Evolutionary conservation across 2,113 vertebrate genomes (phyloP).

Genomic region (Ginglymostoma cirratum): DNA sequence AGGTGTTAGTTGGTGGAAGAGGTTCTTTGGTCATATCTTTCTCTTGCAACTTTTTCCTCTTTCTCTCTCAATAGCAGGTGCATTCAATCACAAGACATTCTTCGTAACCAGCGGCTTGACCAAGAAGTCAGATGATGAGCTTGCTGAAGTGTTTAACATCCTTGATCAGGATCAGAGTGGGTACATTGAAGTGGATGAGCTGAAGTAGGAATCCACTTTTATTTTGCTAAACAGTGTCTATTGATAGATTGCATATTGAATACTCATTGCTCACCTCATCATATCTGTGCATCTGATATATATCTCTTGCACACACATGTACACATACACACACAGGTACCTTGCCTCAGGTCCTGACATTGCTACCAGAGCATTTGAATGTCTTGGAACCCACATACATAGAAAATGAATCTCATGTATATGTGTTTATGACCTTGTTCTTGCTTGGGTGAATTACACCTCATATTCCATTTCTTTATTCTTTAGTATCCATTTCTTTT

Average conservation of each 20-base stretch:
- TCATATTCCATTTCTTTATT: not conserved
- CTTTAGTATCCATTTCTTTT: not conserved
- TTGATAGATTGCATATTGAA: not conserved
- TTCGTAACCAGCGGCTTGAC: slow-evolving; percentile 55
- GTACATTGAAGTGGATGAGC: slow-evolving; percentile 59
- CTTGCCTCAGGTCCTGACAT: not conserved
- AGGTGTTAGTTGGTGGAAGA: not conserved
- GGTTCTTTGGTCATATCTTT: not conserved
- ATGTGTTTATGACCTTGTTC: not conserved
- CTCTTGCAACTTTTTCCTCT: not conserved
- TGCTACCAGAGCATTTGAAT: not conserved
- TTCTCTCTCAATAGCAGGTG: slow-evolving; percentile 49
- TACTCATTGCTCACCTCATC: not conserved
- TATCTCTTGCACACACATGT: not conserved
- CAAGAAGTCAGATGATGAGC: slow-evolving; percentile 51
- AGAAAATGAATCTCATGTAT: no score
- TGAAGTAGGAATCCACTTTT: slow-evolving; percentile 50
- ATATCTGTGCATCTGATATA: not conserved
- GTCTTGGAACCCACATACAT: not conserved
- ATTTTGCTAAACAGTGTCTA: not conserved
- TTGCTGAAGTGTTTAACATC: slow-evolving; percentile 56
- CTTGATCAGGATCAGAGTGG: slow-evolving; percentile 61
- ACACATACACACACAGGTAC: not conserved
- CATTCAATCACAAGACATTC: slow-evolving; percentile 54
- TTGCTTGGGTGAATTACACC: not conserved